Evolutionary conservation across 1,140 invertebrate species (phyloP), one percentile per base, ranked within the genome.

Genomic region (Polypedilum vanderplanki): DNA sequence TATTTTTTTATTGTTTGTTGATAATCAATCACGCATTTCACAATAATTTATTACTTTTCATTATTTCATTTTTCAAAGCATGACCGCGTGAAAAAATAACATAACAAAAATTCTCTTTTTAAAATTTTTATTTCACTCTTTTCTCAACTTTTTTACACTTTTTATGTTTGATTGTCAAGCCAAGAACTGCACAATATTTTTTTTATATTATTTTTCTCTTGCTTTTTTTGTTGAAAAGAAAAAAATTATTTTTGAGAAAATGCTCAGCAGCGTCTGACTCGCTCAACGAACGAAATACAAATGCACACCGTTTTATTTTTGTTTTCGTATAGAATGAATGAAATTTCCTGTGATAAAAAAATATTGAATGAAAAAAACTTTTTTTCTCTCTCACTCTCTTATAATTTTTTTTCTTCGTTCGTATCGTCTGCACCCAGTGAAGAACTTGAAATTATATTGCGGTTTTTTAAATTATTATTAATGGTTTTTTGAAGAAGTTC

Each of bases 271-370:
- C 65, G 65, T 70, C 17, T 70, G n/a, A 9, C 7, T 22, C 18
- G 65, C 65, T 70, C 65, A 20, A 70, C 65, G 65, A 70, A 18
- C 18, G 17, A 70, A 70, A 70, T 70, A 70, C 65, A 70, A 70
- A 70, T 70, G 65, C 17, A 70, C 20, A 70, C 17, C 65, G 65
- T 70, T 20, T 70, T 70, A 20, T 70, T 70, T 12, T 70, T 70
- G 17, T 70, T 18, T 70, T 70, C 17, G 65, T 70, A 70, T 20
- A 12, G 20, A 70, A 70, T 70, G 65, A 70, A 70, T 70, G 65
- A 70, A 70, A 18, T 70, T 70, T 70, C 65, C 65, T 70, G 65
- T 22, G 65, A 70, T 70, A 70, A 70, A 70, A 70, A 70, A 70
- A 70, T 20, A 9, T 9, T 70, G 65, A 70, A 70, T 70, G 65